Percentiles rank a stretch among this genome's conserved stretches.
phyloP scores from a whole-genome alignment of 2,888 invertebrate genomes.

The Therioaphis trifolii region DNA sequence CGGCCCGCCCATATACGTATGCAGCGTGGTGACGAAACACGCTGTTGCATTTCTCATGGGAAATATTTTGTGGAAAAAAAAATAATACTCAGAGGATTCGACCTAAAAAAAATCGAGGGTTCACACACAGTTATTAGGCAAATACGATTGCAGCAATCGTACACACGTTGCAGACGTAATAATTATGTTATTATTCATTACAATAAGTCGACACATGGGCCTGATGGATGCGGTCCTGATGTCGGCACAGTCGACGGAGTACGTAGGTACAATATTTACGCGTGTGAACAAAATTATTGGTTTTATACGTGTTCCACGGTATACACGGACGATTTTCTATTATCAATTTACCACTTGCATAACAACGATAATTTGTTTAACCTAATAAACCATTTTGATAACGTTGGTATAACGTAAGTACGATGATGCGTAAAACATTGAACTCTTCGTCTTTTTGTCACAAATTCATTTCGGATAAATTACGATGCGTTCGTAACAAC shows the following conservation, averaged over 20 bases:
- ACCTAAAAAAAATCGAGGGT: constrained; percentile 39
- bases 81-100: constrained; percentile 9
- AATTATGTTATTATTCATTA: not conserved
- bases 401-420: no score
- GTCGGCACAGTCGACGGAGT: not conserved
- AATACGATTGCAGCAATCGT: constrained; percentile 41
- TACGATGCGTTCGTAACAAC: constrained; percentile 1
- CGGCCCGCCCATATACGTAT: not conserved
- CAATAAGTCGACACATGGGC: not conserved
- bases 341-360: not conserved
- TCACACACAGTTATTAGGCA: constrained; percentile 27
- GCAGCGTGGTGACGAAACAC: constrained; percentile 32
- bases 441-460: not conserved
- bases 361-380: not conserved
- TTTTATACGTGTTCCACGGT: not conserved
- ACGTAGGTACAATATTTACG: not conserved
- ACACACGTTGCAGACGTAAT: constrained; percentile 15
- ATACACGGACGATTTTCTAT: not conserved
- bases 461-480: constrained; percentile 4
- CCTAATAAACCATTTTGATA: constrained; percentile 11
- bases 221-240: not conserved
- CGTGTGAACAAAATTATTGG: constrained; percentile 13
- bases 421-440: no score
- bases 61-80: constrained; percentile 18
- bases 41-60: constrained; percentile 7